These are phyloP conservation scores for Pemphredon lugubris DNA, from an alignment of 2,888 invertebrate species.

Conservation along the genomic window DNA sequence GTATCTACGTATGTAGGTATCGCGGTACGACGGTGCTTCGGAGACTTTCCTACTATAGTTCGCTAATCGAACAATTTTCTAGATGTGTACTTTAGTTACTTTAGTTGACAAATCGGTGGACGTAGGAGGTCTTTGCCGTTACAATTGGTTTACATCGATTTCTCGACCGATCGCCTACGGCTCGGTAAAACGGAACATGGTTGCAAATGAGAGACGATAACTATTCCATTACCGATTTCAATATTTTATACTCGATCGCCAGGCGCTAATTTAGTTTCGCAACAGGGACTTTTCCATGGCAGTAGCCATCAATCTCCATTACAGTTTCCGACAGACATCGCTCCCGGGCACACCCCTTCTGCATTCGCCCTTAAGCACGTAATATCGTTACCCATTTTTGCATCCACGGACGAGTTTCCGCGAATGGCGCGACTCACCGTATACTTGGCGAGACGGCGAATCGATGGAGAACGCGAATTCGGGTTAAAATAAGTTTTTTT, in stretches of 20 bases:
- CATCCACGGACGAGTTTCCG: slow-evolving; percentile 29
- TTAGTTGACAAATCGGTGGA: too few relatives aligned
- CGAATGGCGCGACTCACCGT: neutral
- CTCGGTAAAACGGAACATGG: slow-evolving; percentile 17
- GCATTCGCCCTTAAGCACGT: slow-evolving; percentile 67
- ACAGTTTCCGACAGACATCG: slow-evolving; percentile 75
- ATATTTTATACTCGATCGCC: slow-evolving; percentile 59
- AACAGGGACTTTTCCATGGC: slow-evolving; percentile 67
- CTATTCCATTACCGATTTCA: slow-evolving; percentile 49
- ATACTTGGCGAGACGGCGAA: neutral
- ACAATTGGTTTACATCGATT: neutral
- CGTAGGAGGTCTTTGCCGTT: too few relatives aligned
- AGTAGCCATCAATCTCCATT: slow-evolving; percentile 76
- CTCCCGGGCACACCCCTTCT: slow-evolving; percentile 61
- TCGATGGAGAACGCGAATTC: too few relatives aligned
- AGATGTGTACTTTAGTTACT: neutral
- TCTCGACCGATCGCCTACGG: too few relatives aligned
- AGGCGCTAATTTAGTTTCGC: slow-evolving; percentile 68
- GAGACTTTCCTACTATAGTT: slow-evolving; percentile 7
- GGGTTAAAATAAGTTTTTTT: too few relatives aligned
- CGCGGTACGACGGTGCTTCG: neutral
- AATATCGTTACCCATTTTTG: slow-evolving; percentile 68
- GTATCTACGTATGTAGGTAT: neutral
- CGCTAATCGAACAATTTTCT: neutral
- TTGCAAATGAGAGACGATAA: slow-evolving; percentile 25